phyloP scores from a whole-genome alignment of 1,140 invertebrate species.

The Plutomurus gul region DNA sequence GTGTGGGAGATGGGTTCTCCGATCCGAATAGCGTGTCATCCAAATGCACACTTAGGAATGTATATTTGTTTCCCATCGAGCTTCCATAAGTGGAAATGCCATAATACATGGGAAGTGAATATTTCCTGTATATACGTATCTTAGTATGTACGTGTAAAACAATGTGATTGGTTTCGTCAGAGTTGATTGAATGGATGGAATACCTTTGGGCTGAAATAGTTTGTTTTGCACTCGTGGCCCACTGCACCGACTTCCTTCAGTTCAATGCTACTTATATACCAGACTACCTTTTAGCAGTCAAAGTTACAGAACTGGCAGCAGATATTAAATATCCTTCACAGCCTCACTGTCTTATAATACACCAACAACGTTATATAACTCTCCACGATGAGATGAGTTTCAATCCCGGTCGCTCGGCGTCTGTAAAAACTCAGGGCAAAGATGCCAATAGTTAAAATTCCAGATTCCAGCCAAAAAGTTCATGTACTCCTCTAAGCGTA shows the following conservation, averaged over 20 bases:
- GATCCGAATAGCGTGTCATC: not conserved
- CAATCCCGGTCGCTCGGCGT: too few relatives aligned
- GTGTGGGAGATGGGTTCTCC: too few relatives aligned
- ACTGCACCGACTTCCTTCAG: not conserved
- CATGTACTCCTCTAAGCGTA: slow-evolving; percentile 15
- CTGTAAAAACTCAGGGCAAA: not conserved
- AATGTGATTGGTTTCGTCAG: not conserved
- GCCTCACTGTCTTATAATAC: too few relatives aligned
- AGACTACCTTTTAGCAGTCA: too few relatives aligned
- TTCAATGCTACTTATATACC: slow-evolving; percentile 25
- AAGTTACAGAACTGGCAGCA: too few relatives aligned
- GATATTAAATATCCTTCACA: too few relatives aligned
- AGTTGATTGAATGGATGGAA: not conserved
- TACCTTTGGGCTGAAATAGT: not conserved
- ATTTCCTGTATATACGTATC: not conserved
- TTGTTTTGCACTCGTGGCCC: not conserved
- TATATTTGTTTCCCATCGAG: not conserved
- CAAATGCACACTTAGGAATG: not conserved
- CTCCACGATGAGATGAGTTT: too few relatives aligned
- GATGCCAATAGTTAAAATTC: slow-evolving; percentile 36
- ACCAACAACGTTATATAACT: too few relatives aligned
- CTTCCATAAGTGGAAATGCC: not conserved
- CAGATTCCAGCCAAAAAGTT: slow-evolving; percentile 42
- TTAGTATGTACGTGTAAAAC: too few relatives aligned
- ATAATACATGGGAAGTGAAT: not conserved